Evolutionary conservation across 2,113 vertebrate species (phyloP).

Genomic region (Gobiocypris rarus): DNA sequence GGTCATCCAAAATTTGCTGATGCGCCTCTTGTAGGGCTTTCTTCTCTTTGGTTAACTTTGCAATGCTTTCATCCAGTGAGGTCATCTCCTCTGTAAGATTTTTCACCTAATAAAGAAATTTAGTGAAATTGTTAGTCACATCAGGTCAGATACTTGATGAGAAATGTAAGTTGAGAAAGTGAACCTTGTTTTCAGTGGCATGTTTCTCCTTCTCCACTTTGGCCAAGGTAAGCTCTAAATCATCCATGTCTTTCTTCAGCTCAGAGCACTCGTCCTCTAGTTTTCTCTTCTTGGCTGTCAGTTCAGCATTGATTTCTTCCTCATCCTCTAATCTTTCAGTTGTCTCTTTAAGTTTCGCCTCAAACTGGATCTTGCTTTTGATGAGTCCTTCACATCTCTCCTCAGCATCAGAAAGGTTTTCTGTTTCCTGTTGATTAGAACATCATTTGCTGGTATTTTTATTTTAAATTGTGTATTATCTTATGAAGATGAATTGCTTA

Average conservation of each 20-base stretch:
- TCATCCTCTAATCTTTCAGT: conserved; percentile 54
- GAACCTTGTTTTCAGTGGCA: conserved; percentile 56
- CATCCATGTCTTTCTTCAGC: conserved; percentile 58
- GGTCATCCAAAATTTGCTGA: conserved; percentile 58
- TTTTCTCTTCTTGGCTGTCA: conserved; percentile 55
- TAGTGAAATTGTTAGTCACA: not conserved
- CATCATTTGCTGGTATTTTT: not conserved
- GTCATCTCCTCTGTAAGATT: conserved; percentile 54
- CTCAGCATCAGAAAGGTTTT: conserved; percentile 56
- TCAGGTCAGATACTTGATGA: conserved; percentile 4
- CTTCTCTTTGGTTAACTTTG: conserved; percentile 55
- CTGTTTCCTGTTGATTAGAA: conserved; percentile 44
- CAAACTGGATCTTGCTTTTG: conserved; percentile 56
- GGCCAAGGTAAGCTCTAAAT: conserved; percentile 55
- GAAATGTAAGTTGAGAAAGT: not conserved
- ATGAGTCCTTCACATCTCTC: conserved; percentile 56
- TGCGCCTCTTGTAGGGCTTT: conserved; percentile 61
- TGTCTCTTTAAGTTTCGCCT: conserved; percentile 51
- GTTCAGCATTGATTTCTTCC: conserved; percentile 53
- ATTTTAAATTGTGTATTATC: not conserved
- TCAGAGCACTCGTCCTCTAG: conserved; percentile 57
- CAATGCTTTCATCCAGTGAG: conserved; percentile 51
- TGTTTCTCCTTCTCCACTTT: conserved; percentile 59
- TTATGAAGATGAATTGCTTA: not conserved
- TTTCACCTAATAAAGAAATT: conserved; percentile 45